Evolutionary conservation across 2,797 vertebrate species (phyloP), one percentile per base, ranked within the genome.

Genomic region (Bryconaethiops microstoma): DNA sequence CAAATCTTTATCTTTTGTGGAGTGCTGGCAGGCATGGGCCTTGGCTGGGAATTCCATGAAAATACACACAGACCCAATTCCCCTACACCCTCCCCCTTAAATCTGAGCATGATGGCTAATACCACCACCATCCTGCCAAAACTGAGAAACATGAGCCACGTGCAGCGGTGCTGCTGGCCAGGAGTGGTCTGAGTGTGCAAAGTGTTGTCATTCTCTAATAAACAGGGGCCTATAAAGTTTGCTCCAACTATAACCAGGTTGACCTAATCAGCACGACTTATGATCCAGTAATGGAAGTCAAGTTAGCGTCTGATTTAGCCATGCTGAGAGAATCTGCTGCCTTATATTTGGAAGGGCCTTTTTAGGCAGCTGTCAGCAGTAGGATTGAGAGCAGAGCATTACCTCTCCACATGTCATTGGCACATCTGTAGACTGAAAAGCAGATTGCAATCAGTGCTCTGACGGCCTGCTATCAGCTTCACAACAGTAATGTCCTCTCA

Each of bases 1-100:
- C 91, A 93, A 92, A 91, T 93, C 91, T 93, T 93, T 93, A 93
- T 92, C 86, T 62, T 42, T 70, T 89, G 83, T 45, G 60, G 81
- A 6, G 76, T 77, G 80, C 77, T 83, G 88, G 85, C 90, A 77
- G 87, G 86, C 87, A 86, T 82, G 86, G 25, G 69, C 19, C 52
- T 64, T 50, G 21, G 48, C 39, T 23, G 74, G n/a, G 25, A 68
- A 39, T 50, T 12, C 17, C 65, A 68, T 9, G 2, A 71, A 69
- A 48, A 76, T 70, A 74, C 4, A 9, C 70, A 68, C 62, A 29
- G 4, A 35, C 12, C 7, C 77, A 86, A 19, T 16, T 29, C 60
- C 35, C 59, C 6, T 21, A 60, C 62, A 77, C 68, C 79, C 82
- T 82, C 79, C 70, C 57, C 84, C 60, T 80, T 54, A 69, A 88